These are phyloP conservation scores for Maconellicoccus hirsutus DNA, from an alignment of 1,140 invertebrate species.

Conservation along the genomic window DNA sequence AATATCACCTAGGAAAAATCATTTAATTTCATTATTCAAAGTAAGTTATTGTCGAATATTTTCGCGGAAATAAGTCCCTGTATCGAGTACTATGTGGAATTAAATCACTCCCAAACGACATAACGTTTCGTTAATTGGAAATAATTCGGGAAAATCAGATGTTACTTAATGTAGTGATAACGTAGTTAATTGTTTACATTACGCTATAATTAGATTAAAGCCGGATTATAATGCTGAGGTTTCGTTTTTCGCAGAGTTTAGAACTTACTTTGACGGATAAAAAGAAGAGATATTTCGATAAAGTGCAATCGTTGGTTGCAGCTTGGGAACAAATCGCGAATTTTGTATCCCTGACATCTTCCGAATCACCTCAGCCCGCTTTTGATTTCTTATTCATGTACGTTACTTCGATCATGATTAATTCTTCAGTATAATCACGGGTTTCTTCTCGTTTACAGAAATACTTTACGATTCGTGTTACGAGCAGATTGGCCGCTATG, in stretches of 20 bases:
- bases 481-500: conserved; percentile 44
- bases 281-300: conserved; percentile 44
- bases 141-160: too few species aligned
- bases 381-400: conserved; percentile 6
- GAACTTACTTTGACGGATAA: conserved; percentile 42
- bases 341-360: conserved; percentile 34
- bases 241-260: conserved; percentile 36
- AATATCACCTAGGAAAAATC: neutral
- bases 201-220: neutral
- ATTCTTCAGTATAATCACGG: conserved; percentile 7
- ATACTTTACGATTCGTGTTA: conserved; percentile 42
- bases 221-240: neutral
- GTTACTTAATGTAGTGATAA: neutral
- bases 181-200: neutral
- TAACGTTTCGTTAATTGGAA: too few species aligned
- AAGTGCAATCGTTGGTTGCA: conserved; percentile 43
- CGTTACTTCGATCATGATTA: neutral
- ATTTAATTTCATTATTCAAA: neutral
- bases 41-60: neutral
- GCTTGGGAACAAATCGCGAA: conserved; percentile 44
- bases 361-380: neutral
- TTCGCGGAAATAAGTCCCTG: neutral
- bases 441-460: conserved; percentile 29
- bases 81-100: neutral
- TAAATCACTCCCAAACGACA: neutral